A percentile compares a stretch with the other conserved stretches of the same genome.
Evolutionary conservation across 1,140 invertebrate genomes (phyloP).

Genomic region (Ridgeia piscesae): DNA sequence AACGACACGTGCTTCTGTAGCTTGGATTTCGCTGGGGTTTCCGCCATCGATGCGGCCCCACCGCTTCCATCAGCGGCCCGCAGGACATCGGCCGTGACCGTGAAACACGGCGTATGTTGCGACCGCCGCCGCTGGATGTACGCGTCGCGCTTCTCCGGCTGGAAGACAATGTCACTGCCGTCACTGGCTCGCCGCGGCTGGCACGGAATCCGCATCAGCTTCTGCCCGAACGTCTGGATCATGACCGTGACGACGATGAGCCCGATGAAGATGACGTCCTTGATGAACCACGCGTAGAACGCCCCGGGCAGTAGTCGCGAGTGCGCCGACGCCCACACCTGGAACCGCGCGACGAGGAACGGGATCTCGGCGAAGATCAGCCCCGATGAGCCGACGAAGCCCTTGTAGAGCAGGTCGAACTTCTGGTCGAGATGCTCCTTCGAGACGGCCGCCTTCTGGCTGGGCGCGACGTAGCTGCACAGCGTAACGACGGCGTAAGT

Average conservation of each 20-base stretch:
- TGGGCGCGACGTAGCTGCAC: slow-evolving; percentile 28
- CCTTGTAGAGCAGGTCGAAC: slow-evolving; percentile 26
- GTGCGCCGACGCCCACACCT: slow-evolving; percentile 16
- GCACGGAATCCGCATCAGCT: slow-evolving; percentile 12
- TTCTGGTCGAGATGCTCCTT: slow-evolving; percentile 12
- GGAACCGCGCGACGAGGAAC: slow-evolving; percentile 26
- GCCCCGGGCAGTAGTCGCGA: slow-evolving; percentile 9
- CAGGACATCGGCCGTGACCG: neutral
- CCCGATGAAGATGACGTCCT: slow-evolving; percentile 25
- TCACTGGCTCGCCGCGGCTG: neutral
- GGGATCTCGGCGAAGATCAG: slow-evolving; percentile 29
- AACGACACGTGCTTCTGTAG: neutral
- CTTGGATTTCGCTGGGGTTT: neutral
- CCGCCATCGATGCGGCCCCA: neutral
- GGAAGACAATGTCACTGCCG: slow-evolving; percentile 23
- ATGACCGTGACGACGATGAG: slow-evolving; percentile 21
- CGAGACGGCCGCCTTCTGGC: neutral
- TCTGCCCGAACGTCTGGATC: slow-evolving; percentile 22
- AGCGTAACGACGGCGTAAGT: slow-evolving; percentile 28
- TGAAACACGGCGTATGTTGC: neutral
- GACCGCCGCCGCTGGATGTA: slow-evolving; percentile 18
- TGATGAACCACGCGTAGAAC: slow-evolving; percentile 30
- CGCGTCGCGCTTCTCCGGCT: slow-evolving; percentile 29
- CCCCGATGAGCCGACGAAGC: slow-evolving; percentile 19
- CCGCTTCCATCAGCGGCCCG: neutral